Evolutionary conservation across 2,797 vertebrate genomes (phyloP), one percentile per base, ranked within the genome.

Genomic region (Onychomys leucogaster): DNA sequence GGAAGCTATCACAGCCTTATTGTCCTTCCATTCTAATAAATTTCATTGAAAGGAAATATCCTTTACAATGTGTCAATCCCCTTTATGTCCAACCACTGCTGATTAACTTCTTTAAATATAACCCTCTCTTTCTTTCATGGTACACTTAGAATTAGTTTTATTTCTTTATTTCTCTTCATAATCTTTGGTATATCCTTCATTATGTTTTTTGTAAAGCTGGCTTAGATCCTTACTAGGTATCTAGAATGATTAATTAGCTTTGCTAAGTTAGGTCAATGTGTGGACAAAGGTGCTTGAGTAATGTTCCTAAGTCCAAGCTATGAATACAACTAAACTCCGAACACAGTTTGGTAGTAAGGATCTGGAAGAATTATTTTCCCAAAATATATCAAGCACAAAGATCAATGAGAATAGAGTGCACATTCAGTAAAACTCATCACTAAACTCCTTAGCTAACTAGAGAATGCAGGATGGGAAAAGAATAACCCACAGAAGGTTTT

Each of bases 161-260:
- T 93, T 97, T 75, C 69, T 81, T 80, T 82, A 76, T 82, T 91
- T 88, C 13, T 92, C 82, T 93, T 94, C 55, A 96, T 73, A 91
- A 88, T 43, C 11, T 46, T 46, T 63, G 63, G 43, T 67, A 59
- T 29, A n/a, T 88, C 29, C 55, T 82, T 85, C 12, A 75, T 65
- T 12, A 52, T 95, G 76, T 92, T 94, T 14, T 49, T 83, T 57
- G 90, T 41, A 95, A 94, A 75, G 23, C 10, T 94, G 78, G 67
- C 14, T 76, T 65, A 46, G 95, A 89, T 93, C 27, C 57, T 89
- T 86, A 65, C 16, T 94, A 14, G 17, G 43, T 94, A 96, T 88
- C 82, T 89, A 85, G 80, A 75, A 86, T 80, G 21, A 91, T 87
- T 27, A 67, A 77, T 90, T 52, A 16, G 82, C 84, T 81, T 71